Percentiles rank a stretch among this genome's conserved stretches.
Evolutionary conservation across 2,113 vertebrate species (phyloP).

Genomic region (Orcinus orca): DNA sequence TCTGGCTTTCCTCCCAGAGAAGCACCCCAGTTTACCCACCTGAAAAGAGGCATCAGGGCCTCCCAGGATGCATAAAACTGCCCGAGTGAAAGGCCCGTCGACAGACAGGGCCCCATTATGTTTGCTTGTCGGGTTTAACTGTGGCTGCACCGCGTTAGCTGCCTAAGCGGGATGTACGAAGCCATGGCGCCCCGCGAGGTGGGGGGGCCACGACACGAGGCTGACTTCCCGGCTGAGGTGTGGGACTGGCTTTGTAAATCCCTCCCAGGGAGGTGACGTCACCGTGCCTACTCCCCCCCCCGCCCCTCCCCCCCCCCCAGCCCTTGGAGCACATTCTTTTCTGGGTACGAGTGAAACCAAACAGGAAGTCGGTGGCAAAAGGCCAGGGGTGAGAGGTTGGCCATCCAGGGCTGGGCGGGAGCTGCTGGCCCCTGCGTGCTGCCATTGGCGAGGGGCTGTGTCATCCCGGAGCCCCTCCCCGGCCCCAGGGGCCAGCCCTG

Average conservation of each 20-base stretch:
- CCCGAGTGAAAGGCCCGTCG: not conserved
- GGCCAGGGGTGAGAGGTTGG: no score
- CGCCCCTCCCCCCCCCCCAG: not conserved
- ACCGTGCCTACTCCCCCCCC: not conserved
- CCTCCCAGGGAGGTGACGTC: conserved; percentile 12
- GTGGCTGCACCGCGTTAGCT: not conserved
- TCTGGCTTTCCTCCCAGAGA: not conserved
- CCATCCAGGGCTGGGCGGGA: not conserved
- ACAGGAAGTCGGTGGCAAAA: not conserved
- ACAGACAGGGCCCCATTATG: conserved; percentile 50
- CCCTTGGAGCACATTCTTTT: not conserved
- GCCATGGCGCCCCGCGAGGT: not conserved
- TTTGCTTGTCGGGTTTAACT: not conserved
- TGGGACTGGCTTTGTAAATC: conserved; percentile 26
- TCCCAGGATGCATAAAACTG: not conserved
- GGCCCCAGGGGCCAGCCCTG: not conserved
- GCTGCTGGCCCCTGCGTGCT: not conserved
- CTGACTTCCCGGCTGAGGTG: conserved; percentile 46
- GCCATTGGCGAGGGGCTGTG: not conserved
- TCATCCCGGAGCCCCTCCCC: not conserved
- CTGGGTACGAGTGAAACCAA: not conserved
- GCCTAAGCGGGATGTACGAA: conserved; percentile 17
- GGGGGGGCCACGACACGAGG: not conserved
- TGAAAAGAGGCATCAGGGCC: not conserved
- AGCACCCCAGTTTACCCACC: not conserved